Base-by-base conservation (phyloP, 2,797 vertebrate species). In the Momotus momota region DNA sequence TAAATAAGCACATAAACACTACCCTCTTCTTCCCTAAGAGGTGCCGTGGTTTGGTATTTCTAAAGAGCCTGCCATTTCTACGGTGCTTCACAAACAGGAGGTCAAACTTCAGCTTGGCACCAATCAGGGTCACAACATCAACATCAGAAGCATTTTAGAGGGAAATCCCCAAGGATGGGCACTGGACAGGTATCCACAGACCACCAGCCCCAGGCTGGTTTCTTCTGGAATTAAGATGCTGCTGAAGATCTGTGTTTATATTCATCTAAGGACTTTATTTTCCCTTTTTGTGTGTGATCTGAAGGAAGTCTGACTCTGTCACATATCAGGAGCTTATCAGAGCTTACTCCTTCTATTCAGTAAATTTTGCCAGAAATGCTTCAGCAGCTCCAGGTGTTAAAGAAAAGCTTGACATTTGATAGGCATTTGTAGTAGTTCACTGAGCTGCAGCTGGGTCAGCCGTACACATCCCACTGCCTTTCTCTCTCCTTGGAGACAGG, bases 361-460 rank as follows among this genome's bases (percentile, higher is more conserved):
- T 29, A 79, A 60, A 61, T 71, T 89, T 65, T 79, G 71, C 25
- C 66, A 94, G 84, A 81, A 84, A 85, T 35, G 71, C 74, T 89
- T 81, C 84, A 88, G 41, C 70, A 79, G 3, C 67, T 94, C 54
- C 84, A 75, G 49, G 66, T 85, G 54, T 82, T 80, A 89, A 66
- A 45, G 58, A 23, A 81, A 79, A 87, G 8, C 38, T 61, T 92
- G 90, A 61, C 62, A 62, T 79, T 57, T 89, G 81, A 93, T 49
- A 46, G 71, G 51, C 4, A 87, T 95, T 69, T 69, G 67, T 65
- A 58, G 74, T 74, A 82, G 78, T 26, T 95, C 85, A 80, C 54
- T 82, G 93, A 40, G 85, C 85, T 95, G 90, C 38, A 87, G 80
- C 55, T 2, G 0, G 27, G 67, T 60, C 41, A 61, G 70, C 70